phyloP scores from a whole-genome alignment of 2,888 invertebrate genomes.

The Mythimna lalbum region DNA sequence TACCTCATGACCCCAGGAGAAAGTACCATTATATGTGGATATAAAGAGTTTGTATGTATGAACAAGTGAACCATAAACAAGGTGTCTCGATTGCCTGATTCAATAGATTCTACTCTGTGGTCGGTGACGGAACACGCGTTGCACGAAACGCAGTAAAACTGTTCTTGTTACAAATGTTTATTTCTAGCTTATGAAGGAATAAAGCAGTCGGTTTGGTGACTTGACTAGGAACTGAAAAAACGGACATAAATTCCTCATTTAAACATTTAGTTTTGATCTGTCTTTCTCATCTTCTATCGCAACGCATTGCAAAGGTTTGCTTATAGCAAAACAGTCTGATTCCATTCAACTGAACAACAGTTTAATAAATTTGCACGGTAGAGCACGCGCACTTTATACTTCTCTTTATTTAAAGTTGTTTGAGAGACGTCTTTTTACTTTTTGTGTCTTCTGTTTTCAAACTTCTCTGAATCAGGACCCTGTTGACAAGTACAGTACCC shows the following conservation, averaged over 20 bases:
- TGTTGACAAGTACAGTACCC: background rate
- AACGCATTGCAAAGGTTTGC: background rate
- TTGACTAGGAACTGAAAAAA: constrained; percentile 18
- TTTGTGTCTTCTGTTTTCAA: background rate
- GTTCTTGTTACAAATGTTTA: constrained; percentile 37
- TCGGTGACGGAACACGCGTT: constrained; percentile 1
- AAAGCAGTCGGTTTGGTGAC: constrained; percentile 23
- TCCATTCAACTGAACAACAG: background rate
- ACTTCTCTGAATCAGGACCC: constrained; percentile 4
- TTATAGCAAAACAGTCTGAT: background rate
- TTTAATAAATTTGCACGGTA: background rate
- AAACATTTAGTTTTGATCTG: background rate
- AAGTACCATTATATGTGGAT: constrained; percentile 47
- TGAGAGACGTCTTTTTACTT: background rate
- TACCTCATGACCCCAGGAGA: constrained; percentile 57
- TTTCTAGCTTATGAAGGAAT: constrained; percentile 37
- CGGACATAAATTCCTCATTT: background rate
- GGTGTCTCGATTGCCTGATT: constrained; percentile 21
- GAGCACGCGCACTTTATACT: background rate
- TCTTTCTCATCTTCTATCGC: too few species aligned
- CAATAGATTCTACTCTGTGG: constrained; percentile 26
- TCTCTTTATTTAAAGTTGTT: background rate
- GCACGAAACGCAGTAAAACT: constrained; percentile 26
- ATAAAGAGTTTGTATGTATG: constrained; percentile 39
- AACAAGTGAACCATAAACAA: constrained; percentile 26